Evolutionary conservation across 92 coral and sea anemone species (phyloP).

Genomic region (Pocillopora grandis): DNA sequence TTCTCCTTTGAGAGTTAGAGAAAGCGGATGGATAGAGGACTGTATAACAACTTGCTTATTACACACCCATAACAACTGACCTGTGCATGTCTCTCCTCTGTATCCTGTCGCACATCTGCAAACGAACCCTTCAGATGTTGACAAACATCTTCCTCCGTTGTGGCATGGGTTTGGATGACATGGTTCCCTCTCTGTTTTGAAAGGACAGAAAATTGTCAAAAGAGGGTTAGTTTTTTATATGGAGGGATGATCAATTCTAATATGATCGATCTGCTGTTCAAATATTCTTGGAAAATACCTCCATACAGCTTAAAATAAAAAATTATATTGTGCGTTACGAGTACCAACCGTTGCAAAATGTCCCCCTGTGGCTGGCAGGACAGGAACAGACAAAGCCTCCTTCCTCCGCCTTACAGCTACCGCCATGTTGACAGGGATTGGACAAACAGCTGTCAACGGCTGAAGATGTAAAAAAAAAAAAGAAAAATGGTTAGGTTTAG

Average conservation of each 20-base stretch:
- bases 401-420: constrained; percentile 63
- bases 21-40: too few relatives aligned
- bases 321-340: neutral
- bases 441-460: constrained; percentile 87
- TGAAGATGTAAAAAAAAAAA: neutral
- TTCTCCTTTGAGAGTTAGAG: too few relatives aligned
- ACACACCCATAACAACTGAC: constrained; percentile 26
- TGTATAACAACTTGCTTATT: too few relatives aligned
- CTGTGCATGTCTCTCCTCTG: constrained; percentile 90
- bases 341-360: constrained; percentile 63
- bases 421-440: constrained; percentile 84
- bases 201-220: neutral
- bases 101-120: constrained; percentile 88
- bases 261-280: too few relatives aligned
- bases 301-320: too few relatives aligned
- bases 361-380: constrained; percentile 61
- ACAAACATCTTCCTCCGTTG: constrained; percentile 88
- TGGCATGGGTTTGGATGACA: constrained; percentile 93
- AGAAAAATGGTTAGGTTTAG: neutral
- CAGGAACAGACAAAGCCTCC: constrained; percentile 81
- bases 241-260: too few relatives aligned
- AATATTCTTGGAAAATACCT: too few relatives aligned
- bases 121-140: constrained; percentile 92
- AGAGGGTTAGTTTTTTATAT: too few relatives aligned
- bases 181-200: constrained; percentile 73